Evolutionary conservation across 1,140 invertebrate genomes (phyloP).

Genomic region (Orchestia grillus): DNA sequence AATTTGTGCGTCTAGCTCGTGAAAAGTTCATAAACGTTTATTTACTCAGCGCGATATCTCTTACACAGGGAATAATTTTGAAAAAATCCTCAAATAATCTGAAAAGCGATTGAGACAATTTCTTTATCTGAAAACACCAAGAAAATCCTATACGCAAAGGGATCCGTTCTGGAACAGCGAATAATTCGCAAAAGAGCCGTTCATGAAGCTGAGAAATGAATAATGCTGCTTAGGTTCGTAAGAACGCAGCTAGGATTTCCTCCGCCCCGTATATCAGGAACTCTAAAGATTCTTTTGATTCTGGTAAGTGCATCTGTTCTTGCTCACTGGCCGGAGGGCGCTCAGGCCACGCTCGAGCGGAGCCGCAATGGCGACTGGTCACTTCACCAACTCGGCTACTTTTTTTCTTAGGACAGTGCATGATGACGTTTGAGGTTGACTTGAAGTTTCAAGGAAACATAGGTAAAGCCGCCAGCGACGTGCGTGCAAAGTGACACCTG

Average conservation of each 20-base stretch:
- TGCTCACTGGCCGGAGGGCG: neutral
- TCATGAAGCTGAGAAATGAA: neutral
- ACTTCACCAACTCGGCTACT: neutral
- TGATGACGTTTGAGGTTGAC: neutral
- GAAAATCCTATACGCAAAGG: too few species aligned
- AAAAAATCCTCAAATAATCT: too few species aligned
- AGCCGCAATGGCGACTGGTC: neutral
- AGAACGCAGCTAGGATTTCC: neutral
- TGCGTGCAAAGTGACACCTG: neutral
- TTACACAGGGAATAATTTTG: too few species aligned
- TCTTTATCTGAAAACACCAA: too few species aligned
- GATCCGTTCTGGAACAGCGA: neutral
- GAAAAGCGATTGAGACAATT: too few species aligned
- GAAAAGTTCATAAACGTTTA: too few species aligned
- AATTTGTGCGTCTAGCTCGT: too few species aligned
- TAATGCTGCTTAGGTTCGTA: neutral
- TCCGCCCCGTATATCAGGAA: neutral
- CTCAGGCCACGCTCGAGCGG: slow-evolving; percentile 2
- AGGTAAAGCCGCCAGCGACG: neutral
- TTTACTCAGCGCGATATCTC: too few species aligned
- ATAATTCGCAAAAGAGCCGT: neutral
- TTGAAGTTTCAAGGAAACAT: neutral
- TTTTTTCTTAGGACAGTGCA: neutral
- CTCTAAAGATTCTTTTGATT: slow-evolving; percentile 30
- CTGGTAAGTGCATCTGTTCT: slow-evolving; percentile 48